Percentiles rank a stretch among this genome's conserved stretches.
These are phyloP conservation scores for Octomys mimax DNA, from an alignment of 2,797 vertebrate species.

Conservation along the genomic window DNA sequence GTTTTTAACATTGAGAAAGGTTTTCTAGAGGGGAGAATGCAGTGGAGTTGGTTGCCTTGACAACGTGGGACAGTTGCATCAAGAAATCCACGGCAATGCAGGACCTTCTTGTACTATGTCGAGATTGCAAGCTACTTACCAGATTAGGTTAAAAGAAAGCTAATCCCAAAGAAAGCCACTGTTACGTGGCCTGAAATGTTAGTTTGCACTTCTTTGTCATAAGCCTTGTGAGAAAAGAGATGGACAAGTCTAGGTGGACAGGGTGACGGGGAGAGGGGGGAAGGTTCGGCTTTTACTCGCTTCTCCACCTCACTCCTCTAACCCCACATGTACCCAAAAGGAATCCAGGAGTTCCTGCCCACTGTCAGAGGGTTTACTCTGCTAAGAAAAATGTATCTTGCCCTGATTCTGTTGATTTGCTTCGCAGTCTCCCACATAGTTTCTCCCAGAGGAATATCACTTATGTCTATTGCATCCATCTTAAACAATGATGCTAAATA, in stretches of 20 bases:
- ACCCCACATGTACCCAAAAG: accelerated
- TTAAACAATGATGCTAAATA: constrained; percentile 72
- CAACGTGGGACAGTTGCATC: constrained; percentile 75
- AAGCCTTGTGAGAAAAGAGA: constrained; percentile 75
- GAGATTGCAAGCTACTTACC: constrained; percentile 71
- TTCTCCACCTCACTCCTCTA: neutral
- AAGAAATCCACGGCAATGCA: constrained; percentile 81
- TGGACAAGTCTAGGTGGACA: constrained; percentile 56
- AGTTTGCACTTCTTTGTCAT: constrained; percentile 68
- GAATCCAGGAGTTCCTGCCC: neutral
- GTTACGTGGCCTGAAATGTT: constrained; percentile 76
- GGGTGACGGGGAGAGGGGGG: constrained; percentile 10
- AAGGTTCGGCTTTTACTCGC: constrained; percentile 6
- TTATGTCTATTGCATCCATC: neutral
- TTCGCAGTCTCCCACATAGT: neutral
- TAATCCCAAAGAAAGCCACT: constrained; percentile 70
- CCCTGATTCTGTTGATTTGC: constrained; percentile 62
- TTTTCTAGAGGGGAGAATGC: constrained; percentile 81
- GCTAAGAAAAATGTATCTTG: neutral
- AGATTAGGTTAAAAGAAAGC: constrained; percentile 83
- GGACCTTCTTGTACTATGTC: constrained; percentile 41
- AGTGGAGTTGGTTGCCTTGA: constrained; percentile 87
- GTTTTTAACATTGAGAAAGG: constrained; percentile 74
- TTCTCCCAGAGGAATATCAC: constrained; percentile 56
- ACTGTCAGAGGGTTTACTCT: neutral